phyloP scores from a whole-genome alignment of 2,888 invertebrate genomes.

The Pyrgus malvae region DNA sequence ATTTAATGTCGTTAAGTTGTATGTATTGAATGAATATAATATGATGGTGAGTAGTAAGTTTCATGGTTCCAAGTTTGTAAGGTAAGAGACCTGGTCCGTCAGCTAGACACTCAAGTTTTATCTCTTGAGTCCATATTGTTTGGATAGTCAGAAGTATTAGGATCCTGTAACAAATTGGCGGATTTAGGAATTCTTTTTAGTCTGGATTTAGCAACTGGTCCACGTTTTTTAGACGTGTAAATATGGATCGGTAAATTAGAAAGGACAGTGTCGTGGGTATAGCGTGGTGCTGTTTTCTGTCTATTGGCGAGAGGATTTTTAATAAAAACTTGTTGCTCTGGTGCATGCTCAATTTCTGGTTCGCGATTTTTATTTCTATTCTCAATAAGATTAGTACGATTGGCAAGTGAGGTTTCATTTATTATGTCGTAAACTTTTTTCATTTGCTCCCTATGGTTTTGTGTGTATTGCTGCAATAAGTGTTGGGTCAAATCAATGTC shows the following conservation, averaged over 20 bases:
- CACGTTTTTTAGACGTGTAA: slow-evolving; percentile 28
- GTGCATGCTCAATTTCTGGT: slow-evolving; percentile 1
- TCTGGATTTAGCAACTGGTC: slow-evolving; percentile 26
- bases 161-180: slow-evolving; percentile 6
- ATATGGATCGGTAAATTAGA: slow-evolving; percentile 26
- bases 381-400: slow-evolving; percentile 25
- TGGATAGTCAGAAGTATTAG: not conserved
- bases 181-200: slow-evolving; percentile 18
- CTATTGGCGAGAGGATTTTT: slow-evolving; percentile 21
- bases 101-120: slow-evolving; percentile 26
- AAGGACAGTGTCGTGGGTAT: slow-evolving; percentile 25
- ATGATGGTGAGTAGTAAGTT: slow-evolving; percentile 22
- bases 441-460: slow-evolving; percentile 32
- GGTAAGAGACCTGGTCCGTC: slow-evolving; percentile 30
- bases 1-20: slow-evolving; percentile 23
- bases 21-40: slow-evolving; percentile 26
- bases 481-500: slow-evolving; percentile 12
- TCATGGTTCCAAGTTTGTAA: slow-evolving; percentile 23
- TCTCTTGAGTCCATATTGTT: slow-evolving; percentile 19
- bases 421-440: slow-evolving; percentile 32
- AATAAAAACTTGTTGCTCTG: slow-evolving; percentile 28
- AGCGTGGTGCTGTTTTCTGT: slow-evolving; percentile 27
- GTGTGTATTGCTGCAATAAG: slow-evolving; percentile 31
- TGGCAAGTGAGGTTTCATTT: slow-evolving; percentile 20
- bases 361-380: slow-evolving; percentile 1